Evolutionary conservation across 2,113 vertebrate species (phyloP), one percentile per base, ranked within the genome.

Genomic region (Aspidoscelis tigris): DNA sequence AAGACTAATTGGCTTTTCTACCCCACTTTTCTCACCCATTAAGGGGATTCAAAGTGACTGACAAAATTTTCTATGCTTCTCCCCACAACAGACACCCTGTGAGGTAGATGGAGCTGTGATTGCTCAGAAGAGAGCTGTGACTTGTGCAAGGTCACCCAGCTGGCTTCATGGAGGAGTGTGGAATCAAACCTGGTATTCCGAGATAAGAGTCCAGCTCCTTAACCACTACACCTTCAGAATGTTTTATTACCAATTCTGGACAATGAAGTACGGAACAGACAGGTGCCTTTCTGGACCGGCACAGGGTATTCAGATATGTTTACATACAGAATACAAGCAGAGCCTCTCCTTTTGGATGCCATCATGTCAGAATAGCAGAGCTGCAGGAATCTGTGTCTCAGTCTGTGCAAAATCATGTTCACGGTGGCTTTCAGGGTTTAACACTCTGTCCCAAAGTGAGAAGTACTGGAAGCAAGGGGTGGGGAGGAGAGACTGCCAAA

Each of bases 401-500:
- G 20, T 65, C 43, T 20, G 24, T 66, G 18, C 72, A 75, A 74
- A 50, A 33, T 50, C 6, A 20, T 26, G 20, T 75, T 70, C 18
- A 73, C 12, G 8, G 50, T 65, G 41, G 44, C n/a, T 66, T 61
- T n/a, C 58, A 80, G 66, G 8, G 8, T 85, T 80, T 80, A 80
- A 53, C 77, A 79, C 76, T 64, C 69, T 43, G 50, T 74, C 70
- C 83, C 70, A 85, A 80, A 66, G 83, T 85, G 83, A 74, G 83
- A 85, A 85, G 20, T 58, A 47, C 69, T 33, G 69, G 79, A 66
- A 50, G 22, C 58, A 78, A 80, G 58, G 6, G 53, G 12, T 20
- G 44, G 53, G 16, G 66, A 41, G 44, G 53, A 20, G 66, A 41
- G 43, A 5, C 77, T 50, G 78, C 58, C 71, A 73, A 80, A 85